A percentile compares a stretch with the other conserved stretches of the same genome.
phyloP scores from a whole-genome alignment of 2,888 invertebrate species.

The Aporophyla nigra region DNA sequence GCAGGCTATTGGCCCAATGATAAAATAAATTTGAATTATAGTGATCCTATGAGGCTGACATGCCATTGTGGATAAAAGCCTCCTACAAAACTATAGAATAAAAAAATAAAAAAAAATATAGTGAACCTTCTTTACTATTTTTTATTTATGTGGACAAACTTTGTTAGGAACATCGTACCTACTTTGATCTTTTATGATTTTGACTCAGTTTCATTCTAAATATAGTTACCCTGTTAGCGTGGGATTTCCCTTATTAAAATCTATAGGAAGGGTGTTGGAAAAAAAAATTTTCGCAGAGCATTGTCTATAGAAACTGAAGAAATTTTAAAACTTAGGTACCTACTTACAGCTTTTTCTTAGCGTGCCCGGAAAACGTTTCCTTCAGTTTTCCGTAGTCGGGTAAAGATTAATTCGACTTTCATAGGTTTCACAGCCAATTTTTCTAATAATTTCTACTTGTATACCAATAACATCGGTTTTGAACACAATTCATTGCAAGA shows the following conservation, averaged over 20 bases:
- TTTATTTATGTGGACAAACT: not conserved
- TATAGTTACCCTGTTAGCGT: constrained; percentile 13
- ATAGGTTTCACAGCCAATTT: not conserved
- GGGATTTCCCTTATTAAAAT: constrained; percentile 14
- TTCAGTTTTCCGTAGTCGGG: not conserved
- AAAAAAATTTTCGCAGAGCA: not conserved
- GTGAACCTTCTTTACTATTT: constrained; percentile 21
- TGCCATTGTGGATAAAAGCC: no score
- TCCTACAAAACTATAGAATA: no score
- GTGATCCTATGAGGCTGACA: no score
- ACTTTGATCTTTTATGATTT: constrained; percentile 43
- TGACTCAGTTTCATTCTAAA: constrained; percentile 34
- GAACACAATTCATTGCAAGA: not conserved
- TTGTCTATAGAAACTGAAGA: not conserved
- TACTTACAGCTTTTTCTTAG: not conserved
- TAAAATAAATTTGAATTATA: no score
- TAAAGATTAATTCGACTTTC: not conserved
- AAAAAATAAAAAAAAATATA: no score
- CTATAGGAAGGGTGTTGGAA: not conserved
- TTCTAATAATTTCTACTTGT: not conserved
- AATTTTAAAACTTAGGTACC: no score
- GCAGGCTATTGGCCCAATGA: no score
- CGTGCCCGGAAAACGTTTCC: not conserved
- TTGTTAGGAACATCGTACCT: constrained; percentile 6
- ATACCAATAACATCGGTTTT: not conserved